phyloP scores from a whole-genome alignment of 2,113 vertebrate species.

The Poecile atricapillus region DNA sequence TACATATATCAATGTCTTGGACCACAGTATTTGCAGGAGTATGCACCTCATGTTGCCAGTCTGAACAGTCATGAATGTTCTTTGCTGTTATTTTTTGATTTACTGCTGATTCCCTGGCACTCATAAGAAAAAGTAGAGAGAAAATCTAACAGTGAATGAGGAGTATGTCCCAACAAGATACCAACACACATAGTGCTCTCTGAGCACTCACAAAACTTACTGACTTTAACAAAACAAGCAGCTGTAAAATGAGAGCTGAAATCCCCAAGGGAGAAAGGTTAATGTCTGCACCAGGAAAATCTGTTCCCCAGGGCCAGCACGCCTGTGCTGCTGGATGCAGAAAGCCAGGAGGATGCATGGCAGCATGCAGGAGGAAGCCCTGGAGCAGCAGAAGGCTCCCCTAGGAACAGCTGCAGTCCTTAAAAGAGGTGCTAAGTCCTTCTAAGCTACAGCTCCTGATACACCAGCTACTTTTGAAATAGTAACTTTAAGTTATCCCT shows the following conservation, averaged over 20 bases:
- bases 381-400: background rate
- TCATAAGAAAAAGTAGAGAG: background rate
- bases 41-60: accelerated
- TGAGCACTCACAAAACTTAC: background rate
- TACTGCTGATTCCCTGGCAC: background rate
- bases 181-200: accelerated
- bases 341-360: accelerated
- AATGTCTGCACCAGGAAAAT: background rate
- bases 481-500: background rate
- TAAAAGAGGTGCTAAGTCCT: background rate
- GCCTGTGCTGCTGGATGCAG: accelerated
- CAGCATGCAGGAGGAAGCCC: background rate
- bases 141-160: background rate
- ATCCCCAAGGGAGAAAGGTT: background rate
- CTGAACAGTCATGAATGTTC: background rate
- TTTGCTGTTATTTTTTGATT: background rate
- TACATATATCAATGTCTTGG: background rate
- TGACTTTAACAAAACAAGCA: background rate
- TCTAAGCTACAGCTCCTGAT: background rate
- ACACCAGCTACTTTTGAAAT: background rate
- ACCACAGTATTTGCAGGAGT: background rate
- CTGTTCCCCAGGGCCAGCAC: accelerated
- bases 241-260: background rate
- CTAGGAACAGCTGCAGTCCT: background rate
- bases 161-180: background rate